phyloP scores from a whole-genome alignment of 2,888 invertebrate species.

The Acleris cristana region DNA sequence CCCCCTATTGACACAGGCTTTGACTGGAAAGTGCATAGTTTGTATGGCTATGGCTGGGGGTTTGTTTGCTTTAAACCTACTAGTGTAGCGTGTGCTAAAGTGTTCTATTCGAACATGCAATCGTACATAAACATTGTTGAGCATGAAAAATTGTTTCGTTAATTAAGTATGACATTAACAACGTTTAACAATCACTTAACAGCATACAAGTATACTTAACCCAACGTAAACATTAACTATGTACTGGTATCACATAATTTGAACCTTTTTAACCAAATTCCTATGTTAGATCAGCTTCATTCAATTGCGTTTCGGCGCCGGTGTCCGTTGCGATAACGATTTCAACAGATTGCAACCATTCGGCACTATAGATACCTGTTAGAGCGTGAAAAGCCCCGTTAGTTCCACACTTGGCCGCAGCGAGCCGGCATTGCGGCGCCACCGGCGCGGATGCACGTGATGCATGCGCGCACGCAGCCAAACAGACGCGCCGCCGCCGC shows the following conservation, averaged over 20 bases:
- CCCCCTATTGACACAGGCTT: slow-evolving; percentile 42
- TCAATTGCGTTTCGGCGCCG: slow-evolving; percentile 28
- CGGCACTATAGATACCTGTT: slow-evolving; percentile 53
- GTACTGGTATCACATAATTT: too few relatives aligned
- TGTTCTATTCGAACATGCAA: slow-evolving; percentile 10
- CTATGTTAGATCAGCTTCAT: slow-evolving; percentile 26
- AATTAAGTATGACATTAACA: too few relatives aligned
- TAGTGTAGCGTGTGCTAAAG: slow-evolving; percentile 18
- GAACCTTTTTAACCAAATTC: not conserved
- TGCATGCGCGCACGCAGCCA: slow-evolving; percentile 69
- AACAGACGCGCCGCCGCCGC: slow-evolving; percentile 72
- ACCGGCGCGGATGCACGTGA: slow-evolving; percentile 69
- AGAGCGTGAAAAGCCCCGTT: slow-evolving; percentile 71
- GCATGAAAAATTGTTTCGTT: slow-evolving; percentile 36
- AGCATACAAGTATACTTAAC: too few relatives aligned
- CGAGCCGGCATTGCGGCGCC: slow-evolving; percentile 67
- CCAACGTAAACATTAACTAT: too few relatives aligned
- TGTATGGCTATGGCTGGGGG: slow-evolving; percentile 21
- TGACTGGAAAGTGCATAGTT: slow-evolving; percentile 42
- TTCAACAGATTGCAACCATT: slow-evolving; percentile 47
- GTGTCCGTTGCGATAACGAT: slow-evolving; percentile 25
- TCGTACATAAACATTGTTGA: slow-evolving; percentile 17
- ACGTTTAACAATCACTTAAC: too few relatives aligned
- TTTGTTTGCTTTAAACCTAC: slow-evolving; percentile 20
- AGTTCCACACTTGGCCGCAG: slow-evolving; percentile 62